Evolutionary conservation across 2,888 invertebrate species (phyloP).

Genomic region (Acanthococcus lagerstroemiae): DNA sequence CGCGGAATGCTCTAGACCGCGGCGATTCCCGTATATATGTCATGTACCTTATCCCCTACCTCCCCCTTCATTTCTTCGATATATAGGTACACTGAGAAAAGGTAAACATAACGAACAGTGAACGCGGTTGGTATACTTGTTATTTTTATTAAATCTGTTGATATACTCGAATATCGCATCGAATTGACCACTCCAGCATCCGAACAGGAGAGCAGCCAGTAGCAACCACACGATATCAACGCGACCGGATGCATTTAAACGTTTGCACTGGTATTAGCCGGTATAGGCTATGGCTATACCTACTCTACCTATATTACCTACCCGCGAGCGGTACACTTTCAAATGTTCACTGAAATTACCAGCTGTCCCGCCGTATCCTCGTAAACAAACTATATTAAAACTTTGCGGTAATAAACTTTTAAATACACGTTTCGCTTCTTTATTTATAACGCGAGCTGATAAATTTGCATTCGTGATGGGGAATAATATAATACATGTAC

Average conservation of each 20-base stretch:
- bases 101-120: too few relatives aligned
- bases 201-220: neutral
- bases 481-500: constrained; percentile 11
- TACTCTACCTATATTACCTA: too few relatives aligned
- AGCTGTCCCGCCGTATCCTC: constrained; percentile 12
- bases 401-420: constrained; percentile 22
- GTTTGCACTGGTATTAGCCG: neutral
- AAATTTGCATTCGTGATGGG: constrained; percentile 28
- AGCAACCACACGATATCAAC: neutral
- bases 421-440: constrained; percentile 28
- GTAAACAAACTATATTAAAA: constrained; percentile 27
- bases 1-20: too few relatives aligned
- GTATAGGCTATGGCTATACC: neutral
- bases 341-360: constrained; percentile 13
- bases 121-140: too few relatives aligned
- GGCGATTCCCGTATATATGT: too few relatives aligned
- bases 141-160: too few relatives aligned
- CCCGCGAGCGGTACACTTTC: neutral
- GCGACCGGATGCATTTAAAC: neutral
- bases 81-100: too few relatives aligned
- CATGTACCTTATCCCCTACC: too few relatives aligned
- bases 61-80: too few relatives aligned
- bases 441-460: constrained; percentile 26
- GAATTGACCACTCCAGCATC: too few relatives aligned
- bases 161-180: too few relatives aligned